Base-by-base conservation (phyloP, 2,113 vertebrate genomes). In the Illadopsis cleaveri region DNA sequence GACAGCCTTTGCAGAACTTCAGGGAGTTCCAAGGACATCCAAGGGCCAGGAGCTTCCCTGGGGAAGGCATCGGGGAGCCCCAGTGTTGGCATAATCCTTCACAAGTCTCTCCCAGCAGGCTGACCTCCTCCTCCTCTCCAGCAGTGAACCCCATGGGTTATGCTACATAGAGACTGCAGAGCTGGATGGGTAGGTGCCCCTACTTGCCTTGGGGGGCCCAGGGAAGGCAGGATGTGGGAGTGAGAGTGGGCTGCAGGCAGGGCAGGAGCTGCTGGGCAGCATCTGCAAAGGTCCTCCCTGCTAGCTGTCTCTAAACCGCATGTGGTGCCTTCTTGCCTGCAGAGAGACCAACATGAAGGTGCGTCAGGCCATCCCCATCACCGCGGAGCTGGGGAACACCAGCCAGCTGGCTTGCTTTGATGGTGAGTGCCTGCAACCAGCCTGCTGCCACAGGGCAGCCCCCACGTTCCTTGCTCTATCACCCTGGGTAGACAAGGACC, bases 341-440 rank as follows among this genome's bases (percentile, higher is more conserved):
- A 99, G 99, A 64, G 99, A 99, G 97, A 99, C 99, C 76, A 99
- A 99, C 97, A 99, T 98, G 99, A 99, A 99, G 93, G 99, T 99
- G 66, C 99, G 99, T 3, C 99, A 99, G 97, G 99, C 99, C 3
- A 98, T 98, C 54, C 98, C 99, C 0, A 97, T 99, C 93, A 99
- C 99, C 19, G 98, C 98, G 0, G 98, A 99, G 86, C 88, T 99
- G 51, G 98, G 98, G 19, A 98, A 99, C 96, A 98, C 98, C 48
- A 97, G 98, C 94, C 98, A 98, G 87, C 98, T 99, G 73, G 99
- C 99, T 58, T 96, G 58, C 15, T 99, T 99, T 50, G 96, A 99
- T 0, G 99, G 99, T 99, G 97, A 98, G 98, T 92, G 18, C 69
- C 68, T 3, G 30, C 0, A 0, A 15, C 48, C 3, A 10, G 57